A percentile compares a stretch with the other conserved stretches of the same genome.
Evolutionary conservation across 35 echinoderm and acorn worm species (phyloP).

Genomic region (Heliocidaris erythrogramma): DNA sequence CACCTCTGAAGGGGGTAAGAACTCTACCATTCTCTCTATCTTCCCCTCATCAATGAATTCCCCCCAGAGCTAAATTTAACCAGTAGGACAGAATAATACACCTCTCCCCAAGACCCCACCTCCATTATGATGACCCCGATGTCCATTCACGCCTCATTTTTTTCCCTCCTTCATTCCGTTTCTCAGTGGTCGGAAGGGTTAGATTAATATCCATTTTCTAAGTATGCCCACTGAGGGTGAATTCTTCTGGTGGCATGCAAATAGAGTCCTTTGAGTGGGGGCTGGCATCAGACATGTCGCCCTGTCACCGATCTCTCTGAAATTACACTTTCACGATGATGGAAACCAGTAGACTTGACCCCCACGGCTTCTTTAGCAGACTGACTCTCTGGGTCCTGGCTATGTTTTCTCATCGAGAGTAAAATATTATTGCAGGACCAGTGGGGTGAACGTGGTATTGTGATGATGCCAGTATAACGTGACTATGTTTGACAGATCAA

Average conservation of each 20-base stretch:
- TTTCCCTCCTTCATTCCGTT: neutral
- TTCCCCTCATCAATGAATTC: neutral
- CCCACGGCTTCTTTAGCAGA: neutral
- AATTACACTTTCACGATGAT: constrained; percentile 30
- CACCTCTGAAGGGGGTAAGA: neutral
- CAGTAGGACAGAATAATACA: neutral
- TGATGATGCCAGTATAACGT: neutral
- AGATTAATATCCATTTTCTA: constrained; percentile 27
- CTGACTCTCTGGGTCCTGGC: neutral
- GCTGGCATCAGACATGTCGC: neutral
- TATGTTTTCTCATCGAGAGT: neutral
- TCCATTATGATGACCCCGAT: neutral
- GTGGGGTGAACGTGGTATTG: neutral
- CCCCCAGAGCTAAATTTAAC: neutral
- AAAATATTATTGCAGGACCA: neutral
- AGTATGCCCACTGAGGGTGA: neutral
- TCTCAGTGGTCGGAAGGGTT: constrained; percentile 39
- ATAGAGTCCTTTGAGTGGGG: constrained; percentile 5
- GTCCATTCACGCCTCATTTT: constrained; percentile 20
- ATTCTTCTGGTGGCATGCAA: neutral
- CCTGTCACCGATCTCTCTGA: neutral
- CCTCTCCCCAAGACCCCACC: neutral
- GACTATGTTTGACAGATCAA: neutral
- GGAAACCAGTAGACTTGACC: neutral
- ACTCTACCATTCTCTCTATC: too few relatives aligned